Conservation (phyloP, 2,113 vertebrate genomes). For the Sylvietta virens region DNA sequence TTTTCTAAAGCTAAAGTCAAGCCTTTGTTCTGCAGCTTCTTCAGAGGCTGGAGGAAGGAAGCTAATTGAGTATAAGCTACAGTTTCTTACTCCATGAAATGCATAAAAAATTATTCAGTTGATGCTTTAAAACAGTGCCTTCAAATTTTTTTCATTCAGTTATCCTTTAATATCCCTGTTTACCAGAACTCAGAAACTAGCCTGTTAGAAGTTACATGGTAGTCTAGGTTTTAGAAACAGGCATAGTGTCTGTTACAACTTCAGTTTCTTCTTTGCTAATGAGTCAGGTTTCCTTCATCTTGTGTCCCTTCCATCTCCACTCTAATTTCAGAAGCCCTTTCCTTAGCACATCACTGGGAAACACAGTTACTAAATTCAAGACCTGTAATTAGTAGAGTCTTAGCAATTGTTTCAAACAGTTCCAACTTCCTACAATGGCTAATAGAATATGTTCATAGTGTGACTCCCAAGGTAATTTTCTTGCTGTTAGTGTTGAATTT, state of each 20-base stretch:
- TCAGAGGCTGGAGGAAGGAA: not conserved
- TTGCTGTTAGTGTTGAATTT: not conserved
- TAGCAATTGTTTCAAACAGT: not conserved
- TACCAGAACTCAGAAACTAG: not conserved
- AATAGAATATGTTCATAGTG: not conserved
- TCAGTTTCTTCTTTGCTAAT: not conserved
- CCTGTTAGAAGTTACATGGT: not conserved
- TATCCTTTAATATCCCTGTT: not conserved
- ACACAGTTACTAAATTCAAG: not conserved
- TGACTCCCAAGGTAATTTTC: not conserved
- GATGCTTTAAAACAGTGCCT: not conserved
- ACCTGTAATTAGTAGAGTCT: not conserved
- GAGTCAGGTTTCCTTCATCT: not conserved
- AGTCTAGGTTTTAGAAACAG: not conserved
- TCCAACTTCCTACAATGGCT: not conserved
- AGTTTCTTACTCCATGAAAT: not conserved
- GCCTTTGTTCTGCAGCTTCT: not conserved
- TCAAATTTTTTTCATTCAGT: not conserved
- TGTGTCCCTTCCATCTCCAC: not conserved
- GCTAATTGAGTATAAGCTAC: not conserved
- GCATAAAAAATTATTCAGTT: not conserved
- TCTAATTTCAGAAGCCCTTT: not conserved
- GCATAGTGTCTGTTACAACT: rapidly evolving
- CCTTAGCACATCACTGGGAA: not conserved
- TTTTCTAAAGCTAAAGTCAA: not conserved